A percentile compares a stretch with the other conserved stretches of the same genome.
These are phyloP conservation scores for Nymphalis polychloros DNA, from an alignment of 2,888 invertebrate genomes.

Conservation along the genomic window DNA sequence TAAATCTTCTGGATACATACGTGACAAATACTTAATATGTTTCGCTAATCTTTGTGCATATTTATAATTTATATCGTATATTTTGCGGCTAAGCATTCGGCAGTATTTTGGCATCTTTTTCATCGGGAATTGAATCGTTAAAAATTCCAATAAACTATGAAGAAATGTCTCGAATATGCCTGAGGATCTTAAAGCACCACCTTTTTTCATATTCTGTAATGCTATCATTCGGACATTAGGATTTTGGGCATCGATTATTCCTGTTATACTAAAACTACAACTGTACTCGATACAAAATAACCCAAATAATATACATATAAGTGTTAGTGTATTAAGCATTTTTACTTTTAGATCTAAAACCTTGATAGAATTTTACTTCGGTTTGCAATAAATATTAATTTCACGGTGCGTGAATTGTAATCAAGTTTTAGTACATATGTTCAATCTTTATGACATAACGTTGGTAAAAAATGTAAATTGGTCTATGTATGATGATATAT, in stretches of 20 bases:
- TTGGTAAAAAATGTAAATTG: background rate
- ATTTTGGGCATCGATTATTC: conserved; percentile 28
- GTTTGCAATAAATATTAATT: conserved; percentile 27
- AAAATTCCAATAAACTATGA: conserved; percentile 46
- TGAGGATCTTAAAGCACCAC: conserved; percentile 32
- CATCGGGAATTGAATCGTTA: conserved; percentile 48
- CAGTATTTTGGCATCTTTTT: conserved; percentile 50
- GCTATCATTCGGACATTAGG: conserved; percentile 23
- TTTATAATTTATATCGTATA: conserved; percentile 44
- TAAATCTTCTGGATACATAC: conserved; percentile 47
- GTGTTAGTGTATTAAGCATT: conserved; percentile 19
- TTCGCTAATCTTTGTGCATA: conserved; percentile 48
- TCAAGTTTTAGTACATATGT: conserved; percentile 24
- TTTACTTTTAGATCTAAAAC: background rate
- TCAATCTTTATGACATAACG: conserved; percentile 1
- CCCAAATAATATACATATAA: conserved; percentile 5
- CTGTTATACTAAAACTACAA: conserved; percentile 24
- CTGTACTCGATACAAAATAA: conserved; percentile 12
- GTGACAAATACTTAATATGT: conserved; percentile 47
- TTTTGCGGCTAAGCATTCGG: conserved; percentile 44
- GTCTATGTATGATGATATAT: background rate
- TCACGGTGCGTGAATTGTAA: conserved; percentile 37
- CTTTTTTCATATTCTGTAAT: conserved; percentile 26
- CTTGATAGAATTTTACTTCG: background rate
- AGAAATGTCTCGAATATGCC: conserved; percentile 61